Percentiles rank a stretch among this genome's conserved stretches.
Evolutionary conservation across 2,113 vertebrate species (phyloP).

Genomic region (Butorides virescens): DNA sequence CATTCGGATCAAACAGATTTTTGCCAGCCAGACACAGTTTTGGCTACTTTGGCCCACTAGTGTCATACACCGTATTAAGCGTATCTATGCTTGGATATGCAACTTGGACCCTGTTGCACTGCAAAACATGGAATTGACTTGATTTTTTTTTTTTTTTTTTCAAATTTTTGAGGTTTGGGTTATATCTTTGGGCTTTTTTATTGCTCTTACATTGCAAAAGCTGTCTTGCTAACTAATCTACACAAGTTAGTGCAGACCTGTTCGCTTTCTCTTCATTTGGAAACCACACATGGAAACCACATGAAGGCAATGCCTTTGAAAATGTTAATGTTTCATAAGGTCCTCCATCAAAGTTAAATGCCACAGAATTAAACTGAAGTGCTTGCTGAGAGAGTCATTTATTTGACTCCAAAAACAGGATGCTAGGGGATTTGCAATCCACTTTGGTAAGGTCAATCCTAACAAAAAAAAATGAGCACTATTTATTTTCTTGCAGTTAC

Average conservation of each 20-base stretch:
- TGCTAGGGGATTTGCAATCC: background rate
- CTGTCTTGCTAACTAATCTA: background rate
- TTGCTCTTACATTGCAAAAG: background rate
- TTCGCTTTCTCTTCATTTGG: background rate
- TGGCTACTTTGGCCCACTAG: background rate
- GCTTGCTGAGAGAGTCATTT: background rate
- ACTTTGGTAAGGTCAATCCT: background rate
- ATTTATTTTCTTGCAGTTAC: background rate
- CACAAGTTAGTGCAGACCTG: background rate
- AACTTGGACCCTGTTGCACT: background rate
- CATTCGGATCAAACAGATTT: background rate
- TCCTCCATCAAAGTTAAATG: background rate
- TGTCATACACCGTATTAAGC: background rate
- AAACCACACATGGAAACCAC: background rate
- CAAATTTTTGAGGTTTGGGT: background rate
- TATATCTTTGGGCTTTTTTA: background rate
- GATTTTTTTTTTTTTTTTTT: background rate
- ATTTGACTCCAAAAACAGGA: background rate
- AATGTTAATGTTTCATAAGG: background rate
- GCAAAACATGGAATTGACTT: background rate
- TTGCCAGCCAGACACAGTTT: background rate
- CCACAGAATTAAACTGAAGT: background rate
- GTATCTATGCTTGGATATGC: background rate
- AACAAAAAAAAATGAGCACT: background rate
- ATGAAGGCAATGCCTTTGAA: background rate